Evolutionary conservation across 2,113 vertebrate genomes (phyloP).

Genomic region (Cnemophilus loriae): DNA sequence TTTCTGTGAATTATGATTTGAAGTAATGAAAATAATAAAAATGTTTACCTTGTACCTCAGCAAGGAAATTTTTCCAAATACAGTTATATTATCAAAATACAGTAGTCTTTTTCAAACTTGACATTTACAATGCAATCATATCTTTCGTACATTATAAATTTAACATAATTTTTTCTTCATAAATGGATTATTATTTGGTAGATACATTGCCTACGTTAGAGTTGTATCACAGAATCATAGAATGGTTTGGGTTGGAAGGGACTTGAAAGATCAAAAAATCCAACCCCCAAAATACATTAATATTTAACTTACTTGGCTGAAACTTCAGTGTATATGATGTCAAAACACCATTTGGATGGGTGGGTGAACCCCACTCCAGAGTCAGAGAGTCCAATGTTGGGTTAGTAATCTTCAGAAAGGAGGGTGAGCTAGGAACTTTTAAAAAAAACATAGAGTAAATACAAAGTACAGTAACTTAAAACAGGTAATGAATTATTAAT

Average conservation of each 20-base stretch:
- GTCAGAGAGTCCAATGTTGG: conserved; percentile 86
- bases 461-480: background rate
- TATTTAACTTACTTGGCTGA: conserved; percentile 86
- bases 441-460: conserved; percentile 28
- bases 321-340: conserved; percentile 90
- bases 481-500: background rate
- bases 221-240: background rate
- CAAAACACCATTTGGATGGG: conserved; percentile 85
- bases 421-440: conserved; percentile 86
- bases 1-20: background rate
- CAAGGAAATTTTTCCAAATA: background rate
- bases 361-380: conserved; percentile 89
- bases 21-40: background rate
- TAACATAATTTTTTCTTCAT: background rate
- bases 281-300: background rate
- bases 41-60: background rate
- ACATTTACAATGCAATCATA: background rate
- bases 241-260: background rate
- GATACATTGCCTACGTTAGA: background rate
- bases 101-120: background rate
- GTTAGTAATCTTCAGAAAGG: conserved; percentile 80
- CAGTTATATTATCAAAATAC: background rate
- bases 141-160: background rate
- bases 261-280: background rate
- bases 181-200: background rate